Evolutionary conservation across 1,140 invertebrate species (phyloP), one percentile per base, ranked within the genome.

Genomic region (Notospermus geniculatus): DNA sequence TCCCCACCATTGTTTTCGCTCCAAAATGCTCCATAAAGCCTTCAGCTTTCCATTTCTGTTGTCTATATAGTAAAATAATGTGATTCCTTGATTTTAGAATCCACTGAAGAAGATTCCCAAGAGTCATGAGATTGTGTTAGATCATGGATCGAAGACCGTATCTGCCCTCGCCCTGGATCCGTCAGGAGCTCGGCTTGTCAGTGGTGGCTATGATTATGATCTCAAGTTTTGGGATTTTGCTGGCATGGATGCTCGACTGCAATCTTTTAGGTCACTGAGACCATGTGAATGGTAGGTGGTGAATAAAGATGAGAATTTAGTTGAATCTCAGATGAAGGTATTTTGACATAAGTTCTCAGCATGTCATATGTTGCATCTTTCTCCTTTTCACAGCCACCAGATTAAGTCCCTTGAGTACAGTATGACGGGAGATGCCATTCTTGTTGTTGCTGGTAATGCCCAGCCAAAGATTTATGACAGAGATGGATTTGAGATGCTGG

Each of bases 171-270:
- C 90, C 13, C 86, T 93, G 1, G 96, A 99, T 83, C 91, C 93
- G 0, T 91, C 93, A 28, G 97, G 96, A 19, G 91, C 93, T 19
- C 83, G 96, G 28, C 80, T 98, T 15, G 92, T 93, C 0, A 91
- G 91, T n/a, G 95, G 96, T 11, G 81, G 84, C 5, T 87, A 93
- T 27, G 95, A 98, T 75, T 99, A 97, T 82, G 93, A 97, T 68
- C 89, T 99, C 0, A 90, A 89, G 60, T 91, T 98, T 66, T 99
- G 93, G 93, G 96, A 99, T 82, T 99, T 98, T 85, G 90, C 92
- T 60, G 95, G 95, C 9, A 98, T 99, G 94, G 95, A 98, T 80
- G 86, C 90, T 0, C 88, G 89, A 0, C 85, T 97, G 81, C 86
- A 90, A 56, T 91, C 91, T 65, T 98, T 98, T 75, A 85, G 96